Evolutionary conservation across 2,113 vertebrate species (phyloP), one percentile per base, ranked within the genome.

Genomic region (Nerophis ophidion): DNA sequence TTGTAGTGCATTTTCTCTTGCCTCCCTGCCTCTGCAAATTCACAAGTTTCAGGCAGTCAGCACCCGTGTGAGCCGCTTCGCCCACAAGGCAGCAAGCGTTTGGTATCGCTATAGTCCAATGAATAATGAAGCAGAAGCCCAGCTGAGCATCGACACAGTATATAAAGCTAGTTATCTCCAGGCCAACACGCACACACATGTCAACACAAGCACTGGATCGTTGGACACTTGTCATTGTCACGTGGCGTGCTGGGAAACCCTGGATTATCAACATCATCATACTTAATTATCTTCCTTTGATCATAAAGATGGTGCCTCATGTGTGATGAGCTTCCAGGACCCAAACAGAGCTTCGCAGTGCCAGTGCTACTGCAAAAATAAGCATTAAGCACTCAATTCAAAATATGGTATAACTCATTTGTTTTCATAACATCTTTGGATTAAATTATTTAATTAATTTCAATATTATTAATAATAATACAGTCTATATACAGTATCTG

Each of bases 71-170:
- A 56, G 9, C 17, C 34, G 14, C 68, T 73, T 80, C 53, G 73
- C 51, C 72, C 69, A 65, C 60, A 80, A 86, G 80, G 66, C 73
- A 82, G 65, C 47, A 19, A 64, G 68, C 60, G 81, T 77, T 79
- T 79, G 84, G 74, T 68, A 65, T 77, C 82, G 75, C 81, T 81
- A 77, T 81, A 78, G 76, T 75, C 71, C 65, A 61, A 90, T 91
- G 74, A 91, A 91, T 91, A 89, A 91, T 91, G 73, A 67, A 91
- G 77, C 66, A 77, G 79, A 73, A 81, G 76, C 75, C 81, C 89
- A 90, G 88, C 82, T 90, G 90, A 90, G 86, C 64, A 71, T 80
- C 75, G 77, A 74, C 75, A 86, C 80, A 66, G 71, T 76, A 80
- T 73, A 79, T 74, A 81, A 76, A 68, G 71, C 54, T 72, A 68